Percentiles rank a stretch among this genome's conserved stretches.
phyloP scores from a whole-genome alignment of 2,888 invertebrate species.

The Didymodactylos carnosus region DNA sequence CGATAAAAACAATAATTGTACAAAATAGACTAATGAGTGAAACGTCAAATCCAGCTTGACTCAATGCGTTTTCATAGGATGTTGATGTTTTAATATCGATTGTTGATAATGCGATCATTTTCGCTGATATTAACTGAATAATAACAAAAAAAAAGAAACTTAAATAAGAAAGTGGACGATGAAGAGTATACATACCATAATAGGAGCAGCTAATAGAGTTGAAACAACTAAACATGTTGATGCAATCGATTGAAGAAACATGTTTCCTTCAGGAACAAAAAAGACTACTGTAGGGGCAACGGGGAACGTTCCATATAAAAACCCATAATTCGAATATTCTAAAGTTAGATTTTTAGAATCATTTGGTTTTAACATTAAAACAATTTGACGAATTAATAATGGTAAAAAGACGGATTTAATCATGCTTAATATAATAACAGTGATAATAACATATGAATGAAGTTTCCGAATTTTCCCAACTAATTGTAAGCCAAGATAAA shows the following conservation, averaged over 20 bases:
- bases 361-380: slow-evolving; percentile 42
- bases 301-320: slow-evolving; percentile 83
- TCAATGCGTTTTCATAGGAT: not conserved
- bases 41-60: not conserved
- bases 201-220: slow-evolving; percentile 1
- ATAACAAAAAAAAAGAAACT: too few species aligned
- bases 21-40: not conserved
- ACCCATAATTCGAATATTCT: slow-evolving; percentile 71
- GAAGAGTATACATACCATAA: too few species aligned
- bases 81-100: not conserved
- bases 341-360: slow-evolving; percentile 50
- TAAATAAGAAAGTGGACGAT: too few species aligned
- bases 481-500: slow-evolving; percentile 70
- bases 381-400: slow-evolving; percentile 61
- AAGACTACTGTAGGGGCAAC: slow-evolving; percentile 88
- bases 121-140: slow-evolving; percentile 17
- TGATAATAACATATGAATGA: slow-evolving; percentile 15
- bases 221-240: slow-evolving; percentile 6
- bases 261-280: slow-evolving; percentile 63
- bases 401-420: slow-evolving; percentile 47
- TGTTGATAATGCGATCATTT: slow-evolving; percentile 8
- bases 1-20: not conserved
- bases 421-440: slow-evolving; percentile 20
- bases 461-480: slow-evolving; percentile 61
- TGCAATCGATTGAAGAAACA: slow-evolving; percentile 60